phyloP scores from a whole-genome alignment of 2,797 vertebrate species.

The Anisognathus igniventris region DNA sequence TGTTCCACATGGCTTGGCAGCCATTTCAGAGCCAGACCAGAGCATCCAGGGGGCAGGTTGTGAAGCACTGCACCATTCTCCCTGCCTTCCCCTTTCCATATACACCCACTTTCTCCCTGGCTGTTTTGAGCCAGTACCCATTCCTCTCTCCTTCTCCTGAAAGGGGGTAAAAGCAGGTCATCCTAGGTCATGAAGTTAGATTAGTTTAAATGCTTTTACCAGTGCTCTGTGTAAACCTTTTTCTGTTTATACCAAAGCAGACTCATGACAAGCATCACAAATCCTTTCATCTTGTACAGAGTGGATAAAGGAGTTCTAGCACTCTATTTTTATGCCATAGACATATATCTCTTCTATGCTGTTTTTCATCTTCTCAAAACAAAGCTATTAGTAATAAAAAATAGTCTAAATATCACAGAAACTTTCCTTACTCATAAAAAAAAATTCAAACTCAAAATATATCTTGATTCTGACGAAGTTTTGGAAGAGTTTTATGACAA shows the following conservation, averaged over 20 bases:
- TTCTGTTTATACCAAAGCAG: neutral
- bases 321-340: neutral
- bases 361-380: neutral
- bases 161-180: neutral
- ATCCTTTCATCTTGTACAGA: neutral
- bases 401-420: neutral
- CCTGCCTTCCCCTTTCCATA: too few relatives aligned
- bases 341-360: neutral
- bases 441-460: neutral
- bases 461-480: neutral
- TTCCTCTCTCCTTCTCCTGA: neutral
- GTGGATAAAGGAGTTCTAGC: neutral
- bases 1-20: neutral
- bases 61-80: neutral
- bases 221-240: neutral
- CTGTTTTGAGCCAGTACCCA: neutral
- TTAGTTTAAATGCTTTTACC: neutral
- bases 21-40: neutral
- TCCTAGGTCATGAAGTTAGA: neutral
- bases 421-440: neutral
- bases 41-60: neutral
- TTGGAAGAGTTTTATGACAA: neutral
- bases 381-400: neutral
- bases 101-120: rapidly evolving
- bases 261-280: neutral